phyloP scores from a whole-genome alignment of 2,113 vertebrate species.

The Antechinus flavipes region DNA sequence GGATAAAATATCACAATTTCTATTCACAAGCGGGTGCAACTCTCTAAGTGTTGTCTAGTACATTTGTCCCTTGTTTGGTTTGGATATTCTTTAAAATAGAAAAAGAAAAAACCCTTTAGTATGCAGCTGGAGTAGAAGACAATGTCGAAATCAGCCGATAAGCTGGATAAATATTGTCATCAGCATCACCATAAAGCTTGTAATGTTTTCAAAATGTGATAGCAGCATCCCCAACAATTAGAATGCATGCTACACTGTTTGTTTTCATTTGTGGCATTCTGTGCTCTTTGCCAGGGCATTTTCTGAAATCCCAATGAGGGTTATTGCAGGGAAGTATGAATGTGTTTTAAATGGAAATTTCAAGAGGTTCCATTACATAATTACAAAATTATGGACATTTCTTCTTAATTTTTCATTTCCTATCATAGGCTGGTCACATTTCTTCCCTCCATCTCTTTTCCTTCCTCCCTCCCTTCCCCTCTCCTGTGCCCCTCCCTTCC shows the following conservation, averaged over 20 bases:
- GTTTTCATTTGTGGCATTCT: neutral
- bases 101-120: neutral
- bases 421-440: neutral
- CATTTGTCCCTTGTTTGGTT: neutral
- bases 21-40: neutral
- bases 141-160: neutral
- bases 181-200: conserved; percentile 4
- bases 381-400: neutral
- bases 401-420: neutral
- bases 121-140: neutral
- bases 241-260: neutral
- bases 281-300: neutral
- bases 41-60: neutral
- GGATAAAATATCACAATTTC: neutral
- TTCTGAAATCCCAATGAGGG: conserved; percentile 4
- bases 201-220: neutral
- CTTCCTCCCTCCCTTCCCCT: too few relatives aligned
- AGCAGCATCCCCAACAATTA: conserved; percentile 5
- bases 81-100: neutral
- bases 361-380: neutral
- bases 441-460: neutral
- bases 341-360: neutral
- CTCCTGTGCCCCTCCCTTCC: neutral
- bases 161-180: neutral
- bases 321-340: neutral